phyloP scores from a whole-genome alignment of 2,797 vertebrate species.

The Leptoclinus maculatus region DNA sequence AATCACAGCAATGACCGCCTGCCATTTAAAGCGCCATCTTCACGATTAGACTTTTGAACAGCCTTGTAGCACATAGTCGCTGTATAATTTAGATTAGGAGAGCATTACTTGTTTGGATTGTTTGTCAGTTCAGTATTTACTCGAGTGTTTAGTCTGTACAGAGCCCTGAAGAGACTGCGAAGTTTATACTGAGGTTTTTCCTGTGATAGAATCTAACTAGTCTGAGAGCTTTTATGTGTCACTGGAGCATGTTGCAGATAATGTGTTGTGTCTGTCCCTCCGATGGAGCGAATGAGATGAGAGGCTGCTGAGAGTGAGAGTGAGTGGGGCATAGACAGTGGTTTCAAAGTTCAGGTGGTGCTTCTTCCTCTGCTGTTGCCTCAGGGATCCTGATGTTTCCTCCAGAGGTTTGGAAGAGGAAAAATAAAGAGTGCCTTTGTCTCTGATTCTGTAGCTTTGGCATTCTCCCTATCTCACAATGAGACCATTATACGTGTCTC shows the following conservation, averaged over 20 bases:
- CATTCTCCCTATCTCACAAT: slow-evolving; percentile 74
- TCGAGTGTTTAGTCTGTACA: slow-evolving; percentile 7
- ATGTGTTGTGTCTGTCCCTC: slow-evolving; percentile 46
- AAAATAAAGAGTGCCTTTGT: slow-evolving; percentile 74
- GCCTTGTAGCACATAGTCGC: background rate
- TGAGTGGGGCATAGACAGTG: background rate
- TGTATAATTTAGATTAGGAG: background rate
- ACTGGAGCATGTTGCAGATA: slow-evolving; percentile 45
- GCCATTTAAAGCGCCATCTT: slow-evolving; percentile 14
- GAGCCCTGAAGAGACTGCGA: background rate
- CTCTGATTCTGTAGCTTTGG: slow-evolving; percentile 50
- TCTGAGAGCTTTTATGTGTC: slow-evolving; percentile 37
- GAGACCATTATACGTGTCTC: slow-evolving; percentile 68
- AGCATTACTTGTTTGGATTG: slow-evolving; percentile 12
- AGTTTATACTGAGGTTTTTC: slow-evolving; percentile 22
- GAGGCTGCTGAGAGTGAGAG: background rate
- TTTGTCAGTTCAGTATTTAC: background rate
- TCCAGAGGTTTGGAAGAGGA: slow-evolving; percentile 46
- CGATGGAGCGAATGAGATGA: background rate
- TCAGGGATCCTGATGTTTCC: slow-evolving; percentile 43
- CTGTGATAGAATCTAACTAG: slow-evolving; percentile 35
- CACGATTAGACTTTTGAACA: background rate
- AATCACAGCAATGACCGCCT: slow-evolving; percentile 12
- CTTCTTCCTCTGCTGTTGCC: slow-evolving; percentile 6
- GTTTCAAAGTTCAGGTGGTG: slow-evolving; percentile 38